These are phyloP conservation scores for Coregonus suidteri DNA, from an alignment of 2,797 vertebrate species.

Conservation along the genomic window DNA sequence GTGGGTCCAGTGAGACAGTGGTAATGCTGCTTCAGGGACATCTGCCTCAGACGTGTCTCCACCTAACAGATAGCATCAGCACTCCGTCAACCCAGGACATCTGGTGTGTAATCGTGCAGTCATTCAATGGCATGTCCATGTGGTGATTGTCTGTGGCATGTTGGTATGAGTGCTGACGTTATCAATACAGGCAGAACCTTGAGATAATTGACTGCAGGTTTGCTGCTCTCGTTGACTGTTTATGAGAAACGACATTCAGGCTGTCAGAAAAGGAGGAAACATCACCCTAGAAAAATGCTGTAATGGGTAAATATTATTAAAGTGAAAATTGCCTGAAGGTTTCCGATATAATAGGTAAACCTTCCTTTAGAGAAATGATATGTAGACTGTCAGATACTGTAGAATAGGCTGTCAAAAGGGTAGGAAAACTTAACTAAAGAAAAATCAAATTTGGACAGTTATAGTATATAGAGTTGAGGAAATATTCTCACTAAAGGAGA, in stretches of 20 bases:
- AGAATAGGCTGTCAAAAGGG: not conserved
- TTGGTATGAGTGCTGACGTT: constrained; percentile 17
- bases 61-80: not conserved
- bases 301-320: not conserved
- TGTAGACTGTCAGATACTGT: constrained; percentile 49
- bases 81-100: constrained; percentile 1
- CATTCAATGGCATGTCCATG: constrained; percentile 12
- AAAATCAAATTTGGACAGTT: not conserved
- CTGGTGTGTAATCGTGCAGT: not conserved
- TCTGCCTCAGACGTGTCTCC: no score
- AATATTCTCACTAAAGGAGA: not conserved
- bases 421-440: not conserved
- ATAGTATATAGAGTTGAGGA: not conserved
- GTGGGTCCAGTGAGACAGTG: no score
- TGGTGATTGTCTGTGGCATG: constrained; percentile 13
- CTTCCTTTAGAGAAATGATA: constrained; percentile 44
- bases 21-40: no score
- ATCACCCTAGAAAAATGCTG: constrained; percentile 30
- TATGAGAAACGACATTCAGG: constrained; percentile 37
- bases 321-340: not conserved
- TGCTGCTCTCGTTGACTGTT: constrained; percentile 33
- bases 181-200: constrained; percentile 32
- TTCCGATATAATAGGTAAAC: constrained; percentile 38
- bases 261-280: constrained; percentile 10
- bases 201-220: constrained; percentile 40